Conservation (phyloP, 2,797 vertebrate species). For the Gallirallus australis region DNA sequence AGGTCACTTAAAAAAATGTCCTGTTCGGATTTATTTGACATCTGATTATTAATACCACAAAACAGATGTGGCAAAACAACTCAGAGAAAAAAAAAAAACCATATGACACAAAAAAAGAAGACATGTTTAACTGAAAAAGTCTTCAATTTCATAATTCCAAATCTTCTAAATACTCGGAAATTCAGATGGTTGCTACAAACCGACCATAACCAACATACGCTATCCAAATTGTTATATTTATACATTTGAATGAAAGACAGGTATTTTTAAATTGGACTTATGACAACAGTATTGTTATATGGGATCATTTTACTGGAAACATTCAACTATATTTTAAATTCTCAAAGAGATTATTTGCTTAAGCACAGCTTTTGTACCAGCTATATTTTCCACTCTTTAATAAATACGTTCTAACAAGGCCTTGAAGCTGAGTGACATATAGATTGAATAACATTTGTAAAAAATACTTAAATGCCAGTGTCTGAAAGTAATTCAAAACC, state of each 20-base stretch:
- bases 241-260: not conserved
- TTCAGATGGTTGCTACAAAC: not conserved
- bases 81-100: not conserved
- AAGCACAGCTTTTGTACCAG: not conserved
- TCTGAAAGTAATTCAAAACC: not conserved
- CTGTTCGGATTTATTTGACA: not conserved
- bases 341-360: not conserved
- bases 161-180: not conserved
- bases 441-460: not conserved
- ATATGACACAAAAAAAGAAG: not conserved
- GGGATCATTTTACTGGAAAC: not conserved
- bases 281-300: not conserved
- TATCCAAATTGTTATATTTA: not conserved
- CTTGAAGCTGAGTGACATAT: not conserved
- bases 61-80: not conserved
- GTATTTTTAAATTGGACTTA: not conserved
- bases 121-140: not conserved
- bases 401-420: not conserved
- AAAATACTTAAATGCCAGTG: not conserved
- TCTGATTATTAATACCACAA: not conserved
- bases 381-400: not conserved
- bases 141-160: not conserved
- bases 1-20: not conserved
- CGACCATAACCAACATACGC: not conserved
- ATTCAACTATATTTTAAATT: not conserved